These are phyloP conservation scores for Apeltes quadracus DNA, from an alignment of 2,113 vertebrate species.

Conservation along the genomic window DNA sequence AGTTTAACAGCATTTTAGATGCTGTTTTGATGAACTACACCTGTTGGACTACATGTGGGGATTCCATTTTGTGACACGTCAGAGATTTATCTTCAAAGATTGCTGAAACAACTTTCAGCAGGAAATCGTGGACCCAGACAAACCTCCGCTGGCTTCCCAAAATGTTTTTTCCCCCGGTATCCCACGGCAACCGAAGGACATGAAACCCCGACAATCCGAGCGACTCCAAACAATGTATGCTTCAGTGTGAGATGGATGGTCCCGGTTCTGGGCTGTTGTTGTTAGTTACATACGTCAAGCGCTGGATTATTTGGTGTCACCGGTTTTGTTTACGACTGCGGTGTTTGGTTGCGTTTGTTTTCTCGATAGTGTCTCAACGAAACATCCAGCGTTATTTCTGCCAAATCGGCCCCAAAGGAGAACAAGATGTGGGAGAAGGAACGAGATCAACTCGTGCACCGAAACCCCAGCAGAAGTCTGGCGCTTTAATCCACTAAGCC, in stretches of 20 bases:
- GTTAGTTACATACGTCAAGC: conserved; percentile 37
- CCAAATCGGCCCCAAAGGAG: conserved; percentile 35
- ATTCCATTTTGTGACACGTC: conserved; percentile 23
- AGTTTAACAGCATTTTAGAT: conserved; percentile 35
- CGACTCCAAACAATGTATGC: conserved; percentile 40
- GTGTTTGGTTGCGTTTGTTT: conserved; percentile 62
- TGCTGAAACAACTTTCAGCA: conserved; percentile 12
- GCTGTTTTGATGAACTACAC: too few species aligned
- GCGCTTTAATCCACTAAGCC: background rate
- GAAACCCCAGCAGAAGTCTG: background rate
- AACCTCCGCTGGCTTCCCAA: conserved; percentile 12
- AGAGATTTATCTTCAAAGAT: conserved; percentile 21
- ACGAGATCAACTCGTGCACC: conserved; percentile 16
- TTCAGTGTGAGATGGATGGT: conserved; percentile 36
- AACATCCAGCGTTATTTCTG: conserved; percentile 28
- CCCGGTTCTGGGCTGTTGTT: conserved; percentile 35
- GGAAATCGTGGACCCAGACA: background rate
- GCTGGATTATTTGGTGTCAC: conserved; percentile 36
- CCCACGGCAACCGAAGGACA: conserved; percentile 40
- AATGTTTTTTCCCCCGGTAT: conserved; percentile 29
- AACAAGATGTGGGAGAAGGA: conserved; percentile 37
- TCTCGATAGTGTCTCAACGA: conserved; percentile 35
- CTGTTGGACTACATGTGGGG: conserved; percentile 38
- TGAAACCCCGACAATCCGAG: conserved; percentile 33
- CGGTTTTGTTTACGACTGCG: conserved; percentile 52